phyloP scores from a whole-genome alignment of 2,888 invertebrate species.

The Agrochola lota region DNA sequence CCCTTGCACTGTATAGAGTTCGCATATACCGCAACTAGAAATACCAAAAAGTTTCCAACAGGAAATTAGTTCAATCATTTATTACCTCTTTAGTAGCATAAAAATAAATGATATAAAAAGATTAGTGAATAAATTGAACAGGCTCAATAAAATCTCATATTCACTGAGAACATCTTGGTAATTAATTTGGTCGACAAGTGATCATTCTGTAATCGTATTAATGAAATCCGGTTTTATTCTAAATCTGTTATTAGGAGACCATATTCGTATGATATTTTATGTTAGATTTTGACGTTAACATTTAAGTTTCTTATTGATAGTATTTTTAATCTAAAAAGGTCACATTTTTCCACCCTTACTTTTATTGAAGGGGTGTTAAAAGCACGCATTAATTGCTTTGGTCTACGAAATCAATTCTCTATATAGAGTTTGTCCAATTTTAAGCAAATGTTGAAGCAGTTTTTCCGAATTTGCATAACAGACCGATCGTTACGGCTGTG shows the following conservation, averaged over 20 bases:
- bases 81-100: constrained; percentile 66
- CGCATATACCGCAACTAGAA: constrained; percentile 34
- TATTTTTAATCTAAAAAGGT: constrained; percentile 3
- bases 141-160: constrained; percentile 65
- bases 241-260: constrained; percentile 58
- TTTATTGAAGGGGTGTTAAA: background rate
- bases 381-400: background rate
- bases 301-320: constrained; percentile 38
- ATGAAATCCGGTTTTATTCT: constrained; percentile 68
- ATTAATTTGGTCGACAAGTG: constrained; percentile 67
- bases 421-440: background rate
- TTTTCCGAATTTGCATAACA: constrained; percentile 46
- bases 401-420: constrained; percentile 2
- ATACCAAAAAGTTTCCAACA: constrained; percentile 60
- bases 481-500: constrained; percentile 32
- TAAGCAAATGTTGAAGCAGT: background rate
- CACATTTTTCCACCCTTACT: background rate
- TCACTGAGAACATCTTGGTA: constrained; percentile 67
- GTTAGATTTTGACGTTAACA: constrained; percentile 42
- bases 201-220: constrained; percentile 68
- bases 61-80: constrained; percentile 68
- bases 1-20: constrained; percentile 38
- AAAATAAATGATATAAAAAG: constrained; percentile 66
- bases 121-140: constrained; percentile 65
- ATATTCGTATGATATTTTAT: constrained; percentile 45